phyloP scores from a whole-genome alignment of 2,113 vertebrate genomes.

The Mesoclemmys tuberculata region DNA sequence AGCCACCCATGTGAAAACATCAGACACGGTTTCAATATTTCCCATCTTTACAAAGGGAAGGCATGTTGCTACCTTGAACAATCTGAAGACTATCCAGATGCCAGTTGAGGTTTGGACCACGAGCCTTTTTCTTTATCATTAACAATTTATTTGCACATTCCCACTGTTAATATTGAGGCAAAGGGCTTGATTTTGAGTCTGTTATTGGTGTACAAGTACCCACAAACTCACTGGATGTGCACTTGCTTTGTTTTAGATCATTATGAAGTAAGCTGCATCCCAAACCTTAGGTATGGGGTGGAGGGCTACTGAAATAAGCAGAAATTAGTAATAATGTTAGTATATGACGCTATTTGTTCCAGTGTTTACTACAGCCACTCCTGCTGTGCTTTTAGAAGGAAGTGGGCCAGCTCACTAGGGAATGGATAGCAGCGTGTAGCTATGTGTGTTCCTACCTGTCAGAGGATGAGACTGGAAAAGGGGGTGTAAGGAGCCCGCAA shows the following conservation, averaged over 20 bases:
- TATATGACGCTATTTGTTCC: background rate
- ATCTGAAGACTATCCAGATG: background rate
- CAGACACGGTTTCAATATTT: background rate
- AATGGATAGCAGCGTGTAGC: background rate
- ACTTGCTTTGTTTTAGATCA: background rate
- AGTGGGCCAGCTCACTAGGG: background rate
- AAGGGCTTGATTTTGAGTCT: background rate
- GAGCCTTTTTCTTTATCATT: background rate
- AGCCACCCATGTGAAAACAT: background rate
- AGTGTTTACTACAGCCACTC: background rate
- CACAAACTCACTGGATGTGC: background rate
- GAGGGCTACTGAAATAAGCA: background rate
- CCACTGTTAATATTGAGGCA: background rate
- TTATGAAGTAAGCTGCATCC: background rate
- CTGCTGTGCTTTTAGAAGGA: background rate
- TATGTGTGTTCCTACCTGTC: background rate
- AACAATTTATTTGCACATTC: background rate
- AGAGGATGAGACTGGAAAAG: background rate
- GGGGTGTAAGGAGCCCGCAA: background rate
- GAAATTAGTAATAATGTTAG: background rate
- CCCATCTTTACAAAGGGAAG: background rate
- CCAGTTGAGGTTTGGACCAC: background rate
- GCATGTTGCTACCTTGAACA: background rate
- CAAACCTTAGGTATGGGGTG: background rate
- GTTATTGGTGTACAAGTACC: background rate